Conservation (phyloP, 2,888 invertebrate species). For the Cyrtodaria siliqua region DNA sequence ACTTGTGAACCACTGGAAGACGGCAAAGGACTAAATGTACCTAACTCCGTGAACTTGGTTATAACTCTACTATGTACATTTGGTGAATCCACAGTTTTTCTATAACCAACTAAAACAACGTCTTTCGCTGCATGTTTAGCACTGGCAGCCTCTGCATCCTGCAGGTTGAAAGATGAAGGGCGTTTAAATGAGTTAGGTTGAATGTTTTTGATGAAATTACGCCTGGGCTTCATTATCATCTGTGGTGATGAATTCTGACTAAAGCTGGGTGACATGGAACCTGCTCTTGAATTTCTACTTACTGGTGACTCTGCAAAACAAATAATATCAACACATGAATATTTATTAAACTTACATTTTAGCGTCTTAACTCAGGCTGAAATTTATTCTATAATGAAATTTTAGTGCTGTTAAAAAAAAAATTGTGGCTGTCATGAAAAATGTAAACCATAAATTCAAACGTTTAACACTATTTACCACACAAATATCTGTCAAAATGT, state of each 20-base stretch:
- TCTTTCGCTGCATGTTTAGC: slow-evolving; percentile 65
- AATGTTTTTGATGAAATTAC: slow-evolving; percentile 83
- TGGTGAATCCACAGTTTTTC: slow-evolving; percentile 76
- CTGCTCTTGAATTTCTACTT: slow-evolving; percentile 38
- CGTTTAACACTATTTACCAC: too few species aligned
- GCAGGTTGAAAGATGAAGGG: slow-evolving; percentile 81
- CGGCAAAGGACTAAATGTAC: slow-evolving; percentile 80
- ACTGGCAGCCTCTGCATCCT: slow-evolving; percentile 72
- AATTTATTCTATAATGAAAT: too few species aligned
- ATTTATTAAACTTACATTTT: too few species aligned
- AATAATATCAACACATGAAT: too few species aligned
- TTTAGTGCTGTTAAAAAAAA: too few species aligned
- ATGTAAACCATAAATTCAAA: too few species aligned
- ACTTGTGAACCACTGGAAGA: slow-evolving; percentile 42
- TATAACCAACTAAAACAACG: slow-evolving; percentile 82
- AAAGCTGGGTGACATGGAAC: slow-evolving; percentile 50
- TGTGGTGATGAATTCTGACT: slow-evolving; percentile 54
- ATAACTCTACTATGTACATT: slow-evolving; percentile 58
- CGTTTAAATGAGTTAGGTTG: slow-evolving; percentile 83
- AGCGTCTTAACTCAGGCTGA: too few species aligned
- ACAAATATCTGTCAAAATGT: too few species aligned
- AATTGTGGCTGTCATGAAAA: too few species aligned
- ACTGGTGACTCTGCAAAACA: slow-evolving; percentile 28
- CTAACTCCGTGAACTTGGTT: slow-evolving; percentile 74
- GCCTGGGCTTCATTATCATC: slow-evolving; percentile 57